Evolutionary conservation across 2,888 invertebrate species (phyloP).

Genomic region (Mayetiola destructor): DNA sequence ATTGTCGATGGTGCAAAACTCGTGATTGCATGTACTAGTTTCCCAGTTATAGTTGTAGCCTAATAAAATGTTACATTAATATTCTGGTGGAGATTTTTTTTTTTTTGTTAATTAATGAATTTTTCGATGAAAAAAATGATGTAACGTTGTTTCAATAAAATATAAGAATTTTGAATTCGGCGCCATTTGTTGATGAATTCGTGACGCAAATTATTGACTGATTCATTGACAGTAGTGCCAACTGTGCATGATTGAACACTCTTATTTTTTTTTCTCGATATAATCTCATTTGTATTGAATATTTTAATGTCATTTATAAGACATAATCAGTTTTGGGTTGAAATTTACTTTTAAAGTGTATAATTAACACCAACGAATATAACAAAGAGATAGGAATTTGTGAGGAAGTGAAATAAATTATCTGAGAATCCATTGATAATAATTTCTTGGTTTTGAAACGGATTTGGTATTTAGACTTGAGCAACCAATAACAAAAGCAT

Average conservation of each 20-base stretch:
- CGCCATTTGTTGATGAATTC: background rate
- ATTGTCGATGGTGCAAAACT: background rate
- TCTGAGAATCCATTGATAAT: too few species aligned
- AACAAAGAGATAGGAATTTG: background rate
- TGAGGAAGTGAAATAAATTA: background rate
- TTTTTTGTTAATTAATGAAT: background rate
- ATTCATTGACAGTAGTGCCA: background rate
- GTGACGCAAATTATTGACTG: background rate
- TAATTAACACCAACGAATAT: background rate
- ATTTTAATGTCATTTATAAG: slow-evolving; percentile 3
- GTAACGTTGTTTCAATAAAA: background rate
- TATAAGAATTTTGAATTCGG: background rate
- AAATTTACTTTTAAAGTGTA: background rate
- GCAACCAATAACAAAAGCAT: too few species aligned
- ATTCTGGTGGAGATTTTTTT: background rate
- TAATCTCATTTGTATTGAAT: background rate
- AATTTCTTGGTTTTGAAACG: too few species aligned
- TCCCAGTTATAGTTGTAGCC: background rate
- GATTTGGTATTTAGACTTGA: too few species aligned
- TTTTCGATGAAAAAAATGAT: background rate
- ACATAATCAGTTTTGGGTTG: background rate
- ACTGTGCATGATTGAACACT: background rate
- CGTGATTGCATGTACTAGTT: background rate
- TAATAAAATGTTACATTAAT: background rate
- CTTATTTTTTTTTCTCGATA: background rate